phyloP scores from a whole-genome alignment of 2,888 invertebrate species.

The Digitonthophagus gazella region DNA sequence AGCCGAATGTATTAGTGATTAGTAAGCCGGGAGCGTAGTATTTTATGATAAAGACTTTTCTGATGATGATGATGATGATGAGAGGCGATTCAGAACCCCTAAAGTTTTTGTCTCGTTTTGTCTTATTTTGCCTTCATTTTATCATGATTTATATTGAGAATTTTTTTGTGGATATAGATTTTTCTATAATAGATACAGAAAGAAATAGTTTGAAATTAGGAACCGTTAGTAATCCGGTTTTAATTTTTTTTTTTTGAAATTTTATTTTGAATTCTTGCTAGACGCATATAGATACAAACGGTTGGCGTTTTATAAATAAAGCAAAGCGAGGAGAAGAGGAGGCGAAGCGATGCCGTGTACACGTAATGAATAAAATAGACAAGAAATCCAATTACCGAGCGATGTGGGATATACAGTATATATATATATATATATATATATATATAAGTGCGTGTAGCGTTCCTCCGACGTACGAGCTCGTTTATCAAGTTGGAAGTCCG shows the following conservation, averaged over 20 bases:
- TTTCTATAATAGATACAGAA: too few relatives aligned
- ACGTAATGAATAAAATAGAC: conserved; percentile 29
- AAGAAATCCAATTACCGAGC: conserved; percentile 29
- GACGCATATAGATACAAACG: conserved; percentile 14
- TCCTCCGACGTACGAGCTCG: conserved; percentile 32
- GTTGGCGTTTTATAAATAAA: conserved; percentile 25
- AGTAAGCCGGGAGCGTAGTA: conserved; percentile 28
- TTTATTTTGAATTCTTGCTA: conserved; percentile 18
- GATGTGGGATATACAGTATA: conserved; percentile 5
- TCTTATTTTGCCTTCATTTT: neutral
- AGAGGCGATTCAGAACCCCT: neutral
- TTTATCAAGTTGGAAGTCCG: conserved; percentile 39
- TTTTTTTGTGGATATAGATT: neutral
- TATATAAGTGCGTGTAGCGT: conserved; percentile 9
- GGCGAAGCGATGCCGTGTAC: neutral
- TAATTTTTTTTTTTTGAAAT: neutral
- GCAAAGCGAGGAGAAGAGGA: conserved; percentile 5
- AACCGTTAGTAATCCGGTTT: conserved; percentile 14
- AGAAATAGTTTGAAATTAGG: too few relatives aligned
- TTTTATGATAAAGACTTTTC: conserved; percentile 28
- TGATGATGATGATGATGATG: conserved; percentile 26
- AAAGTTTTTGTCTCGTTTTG: conserved; percentile 7
- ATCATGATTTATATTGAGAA: conserved; percentile 9
- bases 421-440: neutral
- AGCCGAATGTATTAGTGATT: conserved; percentile 32